These are phyloP conservation scores for Petrocephalus microphthalmus DNA, from an alignment of 2,113 vertebrate species.

Conservation along the genomic window DNA sequence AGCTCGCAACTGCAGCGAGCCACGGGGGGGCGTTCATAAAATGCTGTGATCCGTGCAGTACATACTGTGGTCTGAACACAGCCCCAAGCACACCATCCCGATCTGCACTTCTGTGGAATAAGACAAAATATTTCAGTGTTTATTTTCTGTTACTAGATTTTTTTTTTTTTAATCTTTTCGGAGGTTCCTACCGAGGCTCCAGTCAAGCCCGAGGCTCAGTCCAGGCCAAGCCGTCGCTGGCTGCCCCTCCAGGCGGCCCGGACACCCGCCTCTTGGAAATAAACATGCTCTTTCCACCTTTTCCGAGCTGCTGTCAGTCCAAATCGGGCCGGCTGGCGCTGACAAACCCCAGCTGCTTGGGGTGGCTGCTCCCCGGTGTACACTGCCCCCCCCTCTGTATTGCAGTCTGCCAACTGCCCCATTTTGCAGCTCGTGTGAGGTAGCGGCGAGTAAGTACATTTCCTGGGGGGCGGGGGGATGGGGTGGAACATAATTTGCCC, in stretches of 20 bases:
- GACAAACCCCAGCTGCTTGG: background rate
- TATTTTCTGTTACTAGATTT: background rate
- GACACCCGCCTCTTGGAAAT: background rate
- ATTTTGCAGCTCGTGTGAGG: background rate
- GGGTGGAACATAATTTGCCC: too few species aligned
- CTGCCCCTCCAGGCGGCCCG: background rate
- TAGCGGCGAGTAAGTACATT: conserved; percentile 4
- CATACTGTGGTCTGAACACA: background rate
- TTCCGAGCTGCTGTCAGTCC: background rate
- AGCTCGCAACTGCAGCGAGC: conserved; percentile 54
- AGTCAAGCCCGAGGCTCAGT: background rate
- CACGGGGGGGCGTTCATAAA: background rate
- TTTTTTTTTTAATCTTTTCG: background rate
- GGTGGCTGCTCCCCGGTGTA: too few species aligned
- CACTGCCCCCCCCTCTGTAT: background rate
- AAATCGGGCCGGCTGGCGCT: background rate
- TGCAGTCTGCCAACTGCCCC: background rate
- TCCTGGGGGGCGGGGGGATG: background rate
- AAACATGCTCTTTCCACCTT: background rate
- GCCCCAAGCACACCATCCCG: background rate
- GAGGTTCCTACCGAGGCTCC: background rate
- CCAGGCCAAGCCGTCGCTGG: background rate
- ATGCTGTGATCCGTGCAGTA: background rate
- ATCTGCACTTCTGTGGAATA: background rate
- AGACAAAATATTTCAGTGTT: background rate